These are phyloP conservation scores for Pachyuromys duprasi DNA, from an alignment of 2,797 vertebrate genomes.

Conservation along the genomic window DNA sequence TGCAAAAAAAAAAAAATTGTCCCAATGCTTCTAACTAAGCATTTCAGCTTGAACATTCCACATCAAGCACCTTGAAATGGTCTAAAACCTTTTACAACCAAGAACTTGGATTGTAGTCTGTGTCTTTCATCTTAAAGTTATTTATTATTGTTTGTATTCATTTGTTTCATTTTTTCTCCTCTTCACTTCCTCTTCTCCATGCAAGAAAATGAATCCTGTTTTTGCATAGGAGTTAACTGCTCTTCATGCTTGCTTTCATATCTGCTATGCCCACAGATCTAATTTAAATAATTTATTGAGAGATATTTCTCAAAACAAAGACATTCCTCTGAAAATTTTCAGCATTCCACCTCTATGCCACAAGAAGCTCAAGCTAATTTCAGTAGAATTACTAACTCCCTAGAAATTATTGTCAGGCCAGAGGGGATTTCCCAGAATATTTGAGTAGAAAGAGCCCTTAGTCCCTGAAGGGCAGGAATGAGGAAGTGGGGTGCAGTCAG, in stretches of 20 bases:
- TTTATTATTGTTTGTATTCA: background rate
- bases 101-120: background rate
- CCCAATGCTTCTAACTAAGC: background rate
- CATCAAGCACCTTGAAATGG: background rate
- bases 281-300: conserved; percentile 2
- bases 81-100: background rate
- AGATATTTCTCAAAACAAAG: conserved; percentile 55
- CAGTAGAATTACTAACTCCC: conserved; percentile 17
- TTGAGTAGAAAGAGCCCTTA: background rate
- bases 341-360: background rate
- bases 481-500: background rate
- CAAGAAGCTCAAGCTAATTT: conserved; percentile 23
- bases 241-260: background rate
- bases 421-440: background rate
- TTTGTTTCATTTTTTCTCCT: background rate
- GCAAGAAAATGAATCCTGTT: background rate
- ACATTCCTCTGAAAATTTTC: conserved; percentile 35
- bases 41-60: background rate
- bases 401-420: background rate
- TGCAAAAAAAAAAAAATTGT: background rate
- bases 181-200: background rate
- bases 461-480: background rate
- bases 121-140: background rate
- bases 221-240: background rate
- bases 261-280: background rate